Evolutionary conservation across 2,888 invertebrate species (phyloP).

Genomic region (Cheilosia vulpina): DNA sequence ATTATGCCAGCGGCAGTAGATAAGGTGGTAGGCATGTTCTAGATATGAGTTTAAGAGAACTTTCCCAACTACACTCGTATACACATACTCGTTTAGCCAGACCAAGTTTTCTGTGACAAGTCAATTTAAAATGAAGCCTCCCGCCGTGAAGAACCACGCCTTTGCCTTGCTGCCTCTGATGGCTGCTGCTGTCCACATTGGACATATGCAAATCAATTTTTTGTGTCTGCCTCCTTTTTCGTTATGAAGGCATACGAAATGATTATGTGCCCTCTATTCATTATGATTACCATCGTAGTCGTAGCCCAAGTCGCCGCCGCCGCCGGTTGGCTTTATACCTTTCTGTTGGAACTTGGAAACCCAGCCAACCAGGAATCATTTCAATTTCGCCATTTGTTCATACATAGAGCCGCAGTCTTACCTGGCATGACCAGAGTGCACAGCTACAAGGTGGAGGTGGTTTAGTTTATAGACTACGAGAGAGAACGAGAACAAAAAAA

Average conservation of each 20-base stretch:
- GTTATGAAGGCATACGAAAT: slow-evolving; percentile 79
- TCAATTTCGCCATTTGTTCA: slow-evolving; percentile 72
- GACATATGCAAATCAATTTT: slow-evolving; percentile 79
- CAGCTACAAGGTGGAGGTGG: slow-evolving; percentile 54
- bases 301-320: slow-evolving; percentile 12
- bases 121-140: slow-evolving; percentile 73
- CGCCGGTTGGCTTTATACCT: slow-evolving; percentile 33
- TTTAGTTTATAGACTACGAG: slow-evolving; percentile 40
- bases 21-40: slow-evolving; percentile 66
- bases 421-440: slow-evolving; percentile 43
- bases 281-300: slow-evolving; percentile 72
- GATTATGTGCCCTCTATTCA: slow-evolving; percentile 77
- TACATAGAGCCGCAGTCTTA: slow-evolving; percentile 32
- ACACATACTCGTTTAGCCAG: slow-evolving; percentile 15
- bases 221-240: slow-evolving; percentile 62
- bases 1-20: slow-evolving; percentile 65
- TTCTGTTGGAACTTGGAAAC: slow-evolving; percentile 54
- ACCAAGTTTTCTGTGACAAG: slow-evolving; percentile 69
- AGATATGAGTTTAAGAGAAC: slow-evolving; percentile 62
- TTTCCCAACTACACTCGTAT: slow-evolving; percentile 36
- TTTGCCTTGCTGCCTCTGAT: slow-evolving; percentile 19
- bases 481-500: slow-evolving; percentile 6
- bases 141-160: slow-evolving; percentile 71
- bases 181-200: slow-evolving; percentile 21
- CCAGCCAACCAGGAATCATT: slow-evolving; percentile 74